A percentile compares a stretch with the other conserved stretches of the same genome.
Evolutionary conservation across 2,888 invertebrate species (phyloP).

Genomic region (Troides oblongomaculatus): DNA sequence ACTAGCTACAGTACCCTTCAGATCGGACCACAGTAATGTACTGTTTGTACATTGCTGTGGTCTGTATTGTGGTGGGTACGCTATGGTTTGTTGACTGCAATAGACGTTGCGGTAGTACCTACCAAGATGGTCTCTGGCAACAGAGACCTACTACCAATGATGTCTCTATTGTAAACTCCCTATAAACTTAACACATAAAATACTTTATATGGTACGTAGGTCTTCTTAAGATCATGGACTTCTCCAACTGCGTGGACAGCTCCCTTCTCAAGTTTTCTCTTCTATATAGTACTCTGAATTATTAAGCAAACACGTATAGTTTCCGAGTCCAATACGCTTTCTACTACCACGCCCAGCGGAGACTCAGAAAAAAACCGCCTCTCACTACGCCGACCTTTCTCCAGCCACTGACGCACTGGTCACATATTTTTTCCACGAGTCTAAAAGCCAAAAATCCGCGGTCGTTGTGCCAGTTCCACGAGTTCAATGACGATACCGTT

Average conservation of each 20-base stretch:
- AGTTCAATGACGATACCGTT: conserved; percentile 73
- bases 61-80: too few species aligned
- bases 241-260: not conserved
- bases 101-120: too few species aligned
- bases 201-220: too few species aligned
- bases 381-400: conserved; percentile 61
- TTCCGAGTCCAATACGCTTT: conserved; percentile 52
- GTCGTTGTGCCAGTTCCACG: conserved; percentile 57
- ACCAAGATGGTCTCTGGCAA: too few species aligned
- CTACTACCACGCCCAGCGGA: conserved; percentile 44
- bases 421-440: conserved; percentile 62
- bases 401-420: conserved; percentile 39
- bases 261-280: not conserved
- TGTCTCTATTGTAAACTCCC: too few species aligned
- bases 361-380: conserved; percentile 42
- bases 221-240: too few species aligned
- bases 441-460: conserved; percentile 56
- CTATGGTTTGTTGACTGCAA: too few species aligned
- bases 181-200: too few species aligned
- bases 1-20: too few species aligned
- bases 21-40: too few species aligned
- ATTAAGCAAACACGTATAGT: not conserved
- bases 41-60: too few species aligned
- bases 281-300: not conserved
- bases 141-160: too few species aligned